Evolutionary conservation across 2,797 vertebrate species (phyloP).

Genomic region (Hyperoplus immaculatus): DNA sequence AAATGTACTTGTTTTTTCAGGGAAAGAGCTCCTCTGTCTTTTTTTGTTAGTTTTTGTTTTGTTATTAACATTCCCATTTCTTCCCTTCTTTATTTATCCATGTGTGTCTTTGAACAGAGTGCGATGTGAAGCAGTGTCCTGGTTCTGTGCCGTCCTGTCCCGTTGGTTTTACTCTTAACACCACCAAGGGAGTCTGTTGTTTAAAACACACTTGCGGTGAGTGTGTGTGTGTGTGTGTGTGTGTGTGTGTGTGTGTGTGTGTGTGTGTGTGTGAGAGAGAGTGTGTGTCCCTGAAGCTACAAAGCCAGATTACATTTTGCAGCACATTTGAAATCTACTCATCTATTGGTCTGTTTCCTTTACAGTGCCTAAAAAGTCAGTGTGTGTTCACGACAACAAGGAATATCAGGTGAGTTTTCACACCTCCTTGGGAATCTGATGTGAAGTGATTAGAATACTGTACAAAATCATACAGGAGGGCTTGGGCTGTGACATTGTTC

Average conservation of each 20-base stretch:
- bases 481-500: not conserved
- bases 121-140: constrained; percentile 73
- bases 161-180: constrained; percentile 43
- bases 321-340: not conserved
- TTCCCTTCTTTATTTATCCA: not conserved
- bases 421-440: not conserved
- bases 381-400: constrained; percentile 77
- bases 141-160: constrained; percentile 53
- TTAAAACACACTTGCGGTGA: constrained; percentile 73
- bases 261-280: too few species aligned
- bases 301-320: not conserved
- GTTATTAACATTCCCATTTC: not conserved
- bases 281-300: not conserved
- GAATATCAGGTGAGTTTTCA: constrained; percentile 76
- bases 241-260: too few species aligned
- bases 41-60: not conserved
- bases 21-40: not conserved
- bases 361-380: constrained; percentile 47
- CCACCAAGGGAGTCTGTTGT: constrained; percentile 76
- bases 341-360: constrained; percentile 8
- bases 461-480: not conserved
- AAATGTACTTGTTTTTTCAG: not conserved
- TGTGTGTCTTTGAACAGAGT: constrained; percentile 71
- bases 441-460: not conserved
- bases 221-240: constrained; percentile 34